phyloP scores from a whole-genome alignment of 2,113 vertebrate species.

The Callochromis pleurospilus region DNA sequence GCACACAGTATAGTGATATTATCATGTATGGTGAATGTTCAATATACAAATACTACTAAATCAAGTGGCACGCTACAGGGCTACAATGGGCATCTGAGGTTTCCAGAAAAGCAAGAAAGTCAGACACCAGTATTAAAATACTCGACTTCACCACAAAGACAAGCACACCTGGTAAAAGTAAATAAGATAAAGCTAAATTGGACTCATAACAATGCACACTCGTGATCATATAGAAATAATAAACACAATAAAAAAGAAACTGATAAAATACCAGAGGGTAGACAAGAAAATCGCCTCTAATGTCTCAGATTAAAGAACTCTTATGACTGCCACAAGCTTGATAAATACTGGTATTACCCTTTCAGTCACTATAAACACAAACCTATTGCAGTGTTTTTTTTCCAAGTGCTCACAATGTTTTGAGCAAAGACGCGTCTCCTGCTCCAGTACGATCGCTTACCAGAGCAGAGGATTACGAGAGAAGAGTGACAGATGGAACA shows the following conservation, averaged over 20 bases:
- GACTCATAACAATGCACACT: not conserved
- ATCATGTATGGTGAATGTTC: not conserved
- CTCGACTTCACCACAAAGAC: not conserved
- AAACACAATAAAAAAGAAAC: not conserved
- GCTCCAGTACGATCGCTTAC: constrained; percentile 15
- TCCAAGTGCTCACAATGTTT: not conserved
- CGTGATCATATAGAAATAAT: not conserved
- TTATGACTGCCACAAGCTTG: not conserved
- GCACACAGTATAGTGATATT: not conserved
- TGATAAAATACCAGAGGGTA: not conserved
- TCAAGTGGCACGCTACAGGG: not conserved
- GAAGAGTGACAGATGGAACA: constrained; percentile 51
- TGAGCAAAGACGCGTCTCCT: not conserved
- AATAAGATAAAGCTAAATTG: not conserved
- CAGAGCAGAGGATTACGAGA: constrained; percentile 30
- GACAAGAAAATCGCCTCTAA: not conserved
- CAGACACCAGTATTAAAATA: not conserved
- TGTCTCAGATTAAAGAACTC: not conserved
- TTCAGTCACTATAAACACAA: not conserved
- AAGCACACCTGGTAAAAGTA: not conserved
- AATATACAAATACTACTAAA: not conserved
- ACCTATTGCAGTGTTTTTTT: not conserved
- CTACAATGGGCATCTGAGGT: not conserved
- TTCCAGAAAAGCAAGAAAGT: not conserved
- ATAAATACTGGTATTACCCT: not conserved